phyloP scores from a whole-genome alignment of 64 coral and sea anemone species.

The Exaiptasia diaphana region DNA sequence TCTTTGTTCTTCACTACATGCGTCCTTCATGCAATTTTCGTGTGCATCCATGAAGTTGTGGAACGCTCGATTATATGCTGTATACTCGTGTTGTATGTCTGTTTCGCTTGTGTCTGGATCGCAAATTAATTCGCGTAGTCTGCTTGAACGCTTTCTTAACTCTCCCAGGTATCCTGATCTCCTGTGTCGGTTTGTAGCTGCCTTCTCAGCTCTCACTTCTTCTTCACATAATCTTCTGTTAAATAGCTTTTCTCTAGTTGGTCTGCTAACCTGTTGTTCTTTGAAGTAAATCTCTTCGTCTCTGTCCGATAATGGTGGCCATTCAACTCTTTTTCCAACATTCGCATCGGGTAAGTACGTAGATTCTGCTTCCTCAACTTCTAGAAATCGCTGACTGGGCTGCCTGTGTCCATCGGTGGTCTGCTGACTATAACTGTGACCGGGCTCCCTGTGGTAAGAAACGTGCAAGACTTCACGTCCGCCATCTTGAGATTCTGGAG shows the following conservation, averaged over 20 bases:
- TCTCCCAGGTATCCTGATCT: constrained; percentile 55
- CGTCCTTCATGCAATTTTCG: background rate
- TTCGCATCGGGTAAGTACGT: background rate
- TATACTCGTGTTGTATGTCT: constrained; percentile 6
- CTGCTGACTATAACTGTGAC: too few species aligned
- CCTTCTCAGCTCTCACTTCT: constrained; percentile 4
- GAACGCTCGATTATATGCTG: too few species aligned
- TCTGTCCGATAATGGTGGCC: background rate
- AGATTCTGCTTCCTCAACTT: background rate
- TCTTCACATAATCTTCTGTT: constrained; percentile 25
- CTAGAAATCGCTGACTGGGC: background rate
- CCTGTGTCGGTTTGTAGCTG: constrained; percentile 1
- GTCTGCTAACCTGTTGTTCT: background rate
- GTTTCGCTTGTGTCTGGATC: background rate
- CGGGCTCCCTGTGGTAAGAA: too few species aligned
- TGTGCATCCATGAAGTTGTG: background rate
- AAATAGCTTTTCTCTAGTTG: background rate
- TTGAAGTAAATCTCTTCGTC: background rate
- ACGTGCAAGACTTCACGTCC: too few species aligned
- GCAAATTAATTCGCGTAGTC: constrained; percentile 48
- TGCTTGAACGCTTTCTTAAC: constrained; percentile 17
- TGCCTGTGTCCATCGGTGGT: background rate
- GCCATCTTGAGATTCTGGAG: too few species aligned
- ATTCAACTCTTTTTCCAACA: background rate
- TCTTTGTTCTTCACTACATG: background rate